phyloP scores from a whole-genome alignment of 2,888 invertebrate species.

The Trissolcus japonicus region DNA sequence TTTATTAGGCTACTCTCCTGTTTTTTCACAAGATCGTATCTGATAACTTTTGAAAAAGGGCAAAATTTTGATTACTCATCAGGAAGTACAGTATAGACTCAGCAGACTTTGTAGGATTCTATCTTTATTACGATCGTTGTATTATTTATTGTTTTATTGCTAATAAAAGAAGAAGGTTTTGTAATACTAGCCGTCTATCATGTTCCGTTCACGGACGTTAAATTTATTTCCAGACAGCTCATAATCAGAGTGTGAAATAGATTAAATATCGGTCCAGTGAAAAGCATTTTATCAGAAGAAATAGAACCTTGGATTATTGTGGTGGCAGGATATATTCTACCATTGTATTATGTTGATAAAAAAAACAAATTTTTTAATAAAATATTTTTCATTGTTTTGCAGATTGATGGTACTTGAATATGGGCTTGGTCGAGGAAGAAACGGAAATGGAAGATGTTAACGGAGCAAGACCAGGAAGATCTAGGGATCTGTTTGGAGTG shows the following conservation, averaged over 20 bases:
- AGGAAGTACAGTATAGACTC: too few relatives aligned
- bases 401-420: slow-evolving; percentile 62
- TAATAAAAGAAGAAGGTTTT: slow-evolving; percentile 23
- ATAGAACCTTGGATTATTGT: not conserved
- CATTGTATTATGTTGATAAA: not conserved
- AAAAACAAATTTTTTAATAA: not conserved
- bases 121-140: slow-evolving; percentile 19
- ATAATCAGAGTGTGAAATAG: slow-evolving; percentile 20
- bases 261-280: slow-evolving; percentile 5
- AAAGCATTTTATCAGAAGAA: too few relatives aligned
- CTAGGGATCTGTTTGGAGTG: slow-evolving; percentile 80
- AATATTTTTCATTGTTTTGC: slow-evolving; percentile 33
- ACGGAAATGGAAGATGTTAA: slow-evolving; percentile 72
- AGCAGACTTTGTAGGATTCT: not conserved
- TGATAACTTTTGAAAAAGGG: too few relatives aligned
- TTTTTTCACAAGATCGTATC: too few relatives aligned
- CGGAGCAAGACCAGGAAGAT: slow-evolving; percentile 76
- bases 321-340: not conserved
- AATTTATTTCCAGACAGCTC: slow-evolving; percentile 9
- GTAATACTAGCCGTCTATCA: slow-evolving; percentile 27
- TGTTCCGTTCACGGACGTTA: slow-evolving; percentile 16
- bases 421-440: slow-evolving; percentile 72
- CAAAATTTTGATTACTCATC: too few relatives aligned
- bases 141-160: slow-evolving; percentile 18
- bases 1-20: too few relatives aligned